Conservation (phyloP, 2,113 vertebrate genomes). For the Hypanus sabinus region DNA sequence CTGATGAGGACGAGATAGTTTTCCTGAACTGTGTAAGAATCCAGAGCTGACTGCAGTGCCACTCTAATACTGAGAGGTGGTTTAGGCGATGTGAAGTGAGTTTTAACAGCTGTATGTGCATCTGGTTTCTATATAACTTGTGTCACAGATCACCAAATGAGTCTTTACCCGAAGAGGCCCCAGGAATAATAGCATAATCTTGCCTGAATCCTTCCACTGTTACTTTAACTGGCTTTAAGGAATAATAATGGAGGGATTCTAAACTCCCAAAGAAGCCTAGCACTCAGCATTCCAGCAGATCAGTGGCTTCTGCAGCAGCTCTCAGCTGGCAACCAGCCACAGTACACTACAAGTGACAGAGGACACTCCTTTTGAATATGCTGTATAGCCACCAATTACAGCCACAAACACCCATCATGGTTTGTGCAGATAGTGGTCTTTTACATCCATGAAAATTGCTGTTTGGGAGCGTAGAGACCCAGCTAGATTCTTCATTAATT, state of each 20-base stretch:
- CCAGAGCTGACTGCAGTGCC: neutral
- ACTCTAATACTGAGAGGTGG: neutral
- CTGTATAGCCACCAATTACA: neutral
- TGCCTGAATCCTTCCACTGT: slow-evolving; percentile 14
- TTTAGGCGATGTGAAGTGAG: neutral
- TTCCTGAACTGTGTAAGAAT: neutral
- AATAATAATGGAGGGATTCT: slow-evolving; percentile 6
- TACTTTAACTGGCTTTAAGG: neutral
- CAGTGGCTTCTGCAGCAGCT: neutral
- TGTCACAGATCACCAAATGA: neutral
- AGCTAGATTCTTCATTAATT: too few relatives aligned
- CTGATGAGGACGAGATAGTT: neutral
- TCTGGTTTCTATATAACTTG: neutral
- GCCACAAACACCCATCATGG: neutral
- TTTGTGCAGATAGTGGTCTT: neutral
- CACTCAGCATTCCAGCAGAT: neutral
- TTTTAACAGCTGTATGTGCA: neutral
- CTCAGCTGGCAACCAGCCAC: neutral
- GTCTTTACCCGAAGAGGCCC: neutral
- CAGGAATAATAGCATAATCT: neutral
- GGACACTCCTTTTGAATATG: neutral
- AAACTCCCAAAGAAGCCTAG: neutral
- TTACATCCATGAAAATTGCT: neutral
- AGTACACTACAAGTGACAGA: neutral
- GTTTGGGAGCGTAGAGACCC: neutral